These are phyloP conservation scores for Alethe diademata DNA, from an alignment of 2,113 vertebrate species.

Conservation along the genomic window DNA sequence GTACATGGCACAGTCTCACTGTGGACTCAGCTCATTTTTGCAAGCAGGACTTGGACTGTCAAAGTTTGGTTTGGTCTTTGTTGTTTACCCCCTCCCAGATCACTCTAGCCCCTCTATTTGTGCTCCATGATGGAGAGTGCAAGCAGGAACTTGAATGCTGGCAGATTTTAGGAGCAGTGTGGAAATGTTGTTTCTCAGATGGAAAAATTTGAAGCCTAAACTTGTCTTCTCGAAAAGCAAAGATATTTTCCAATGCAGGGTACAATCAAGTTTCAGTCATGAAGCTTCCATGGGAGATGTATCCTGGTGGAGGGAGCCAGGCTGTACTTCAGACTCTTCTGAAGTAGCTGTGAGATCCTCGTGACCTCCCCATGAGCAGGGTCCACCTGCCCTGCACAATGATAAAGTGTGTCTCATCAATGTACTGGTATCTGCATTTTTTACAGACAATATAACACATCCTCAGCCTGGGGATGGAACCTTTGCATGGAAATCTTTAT, in stretches of 20 bases:
- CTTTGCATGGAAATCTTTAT: background rate
- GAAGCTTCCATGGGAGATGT: background rate
- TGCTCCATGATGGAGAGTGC: rapidly evolving
- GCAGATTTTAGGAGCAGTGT: background rate
- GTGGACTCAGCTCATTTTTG: background rate
- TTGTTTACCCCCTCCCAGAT: background rate
- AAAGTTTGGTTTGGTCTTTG: background rate
- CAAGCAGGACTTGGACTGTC: background rate
- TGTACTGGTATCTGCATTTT: background rate
- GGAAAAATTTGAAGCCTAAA: background rate
- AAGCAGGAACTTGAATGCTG: background rate
- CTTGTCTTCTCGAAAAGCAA: background rate
- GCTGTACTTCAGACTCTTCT: background rate
- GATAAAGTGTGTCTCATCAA: background rate
- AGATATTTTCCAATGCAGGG: background rate
- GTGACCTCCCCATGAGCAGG: background rate
- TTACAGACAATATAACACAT: background rate
- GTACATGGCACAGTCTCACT: background rate
- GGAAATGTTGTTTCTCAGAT: background rate
- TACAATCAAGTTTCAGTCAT: background rate
- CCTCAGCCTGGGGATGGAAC: background rate
- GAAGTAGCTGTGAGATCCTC: background rate
- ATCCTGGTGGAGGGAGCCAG: background rate
- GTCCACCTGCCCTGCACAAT: background rate
- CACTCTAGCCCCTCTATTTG: background rate